phyloP scores from a whole-genome alignment of 2,888 invertebrate genomes.

The Agapostemon virescens region DNA sequence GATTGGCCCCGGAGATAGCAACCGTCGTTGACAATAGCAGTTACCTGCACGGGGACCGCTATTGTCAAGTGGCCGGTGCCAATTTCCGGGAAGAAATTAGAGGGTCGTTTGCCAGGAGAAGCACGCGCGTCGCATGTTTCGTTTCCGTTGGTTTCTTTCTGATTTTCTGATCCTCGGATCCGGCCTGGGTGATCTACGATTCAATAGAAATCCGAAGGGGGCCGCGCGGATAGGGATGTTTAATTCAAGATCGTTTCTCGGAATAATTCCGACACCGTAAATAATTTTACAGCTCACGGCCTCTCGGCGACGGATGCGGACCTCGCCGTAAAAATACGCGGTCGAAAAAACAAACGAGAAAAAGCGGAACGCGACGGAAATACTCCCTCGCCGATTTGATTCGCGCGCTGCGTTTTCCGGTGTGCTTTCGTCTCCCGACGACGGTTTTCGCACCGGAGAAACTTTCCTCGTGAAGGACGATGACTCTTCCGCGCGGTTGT shows the following conservation, averaged over 20 bases:
- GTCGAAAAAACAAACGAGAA: not conserved
- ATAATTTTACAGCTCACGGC: slow-evolving; percentile 48
- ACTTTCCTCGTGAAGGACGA: slow-evolving; percentile 35
- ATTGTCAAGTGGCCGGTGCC: not conserved
- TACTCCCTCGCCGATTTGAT: slow-evolving; percentile 15
- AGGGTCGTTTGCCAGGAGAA: slow-evolving; percentile 22
- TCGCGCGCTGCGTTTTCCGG: not conserved
- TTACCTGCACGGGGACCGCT: not conserved
- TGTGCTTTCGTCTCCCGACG: slow-evolving; percentile 10
- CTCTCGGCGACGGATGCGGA: slow-evolving; percentile 34
- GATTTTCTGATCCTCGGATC: slow-evolving; percentile 45
- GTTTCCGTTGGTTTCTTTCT: slow-evolving; percentile 11
- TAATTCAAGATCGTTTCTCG: slow-evolving; percentile 55
- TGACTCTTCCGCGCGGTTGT: slow-evolving; percentile 21
- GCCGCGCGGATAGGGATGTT: slow-evolving; percentile 48
- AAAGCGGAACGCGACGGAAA: slow-evolving; percentile 47
- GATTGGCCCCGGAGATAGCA: not conserved
- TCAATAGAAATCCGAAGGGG: slow-evolving; percentile 44
- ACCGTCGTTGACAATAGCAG: not conserved
- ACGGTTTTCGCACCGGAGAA: not conserved
- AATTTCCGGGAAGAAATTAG: slow-evolving; percentile 49
- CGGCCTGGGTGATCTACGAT: slow-evolving; percentile 49
- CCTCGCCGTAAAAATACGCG: slow-evolving; percentile 24
- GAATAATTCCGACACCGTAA: slow-evolving; percentile 47
- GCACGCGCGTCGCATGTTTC: slow-evolving; percentile 19